Conservation (phyloP, 2,797 vertebrate species). For the Paratrypauchen microcephalus region DNA sequence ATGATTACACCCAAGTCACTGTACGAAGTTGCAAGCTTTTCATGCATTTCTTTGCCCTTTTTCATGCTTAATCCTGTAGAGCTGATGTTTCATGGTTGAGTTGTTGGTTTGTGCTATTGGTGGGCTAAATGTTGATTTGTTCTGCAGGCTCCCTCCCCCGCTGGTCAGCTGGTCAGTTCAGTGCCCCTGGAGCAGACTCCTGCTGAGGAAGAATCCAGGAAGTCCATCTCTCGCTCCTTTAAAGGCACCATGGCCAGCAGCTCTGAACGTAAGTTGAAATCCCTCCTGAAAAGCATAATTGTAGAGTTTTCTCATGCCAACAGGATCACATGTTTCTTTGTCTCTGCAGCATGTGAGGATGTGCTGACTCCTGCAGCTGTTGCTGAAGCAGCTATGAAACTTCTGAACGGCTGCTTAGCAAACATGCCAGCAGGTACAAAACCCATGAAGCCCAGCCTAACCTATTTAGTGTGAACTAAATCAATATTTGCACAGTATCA, state of each 20-base stretch:
- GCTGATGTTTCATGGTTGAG: background rate
- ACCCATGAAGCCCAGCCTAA: background rate
- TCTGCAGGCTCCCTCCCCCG: slow-evolving; percentile 74
- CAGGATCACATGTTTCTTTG: background rate
- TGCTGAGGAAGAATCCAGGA: slow-evolving; percentile 87
- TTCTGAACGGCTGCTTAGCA: slow-evolving; percentile 86
- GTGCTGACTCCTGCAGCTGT: slow-evolving; percentile 83
- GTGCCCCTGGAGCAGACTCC: slow-evolving; percentile 84
- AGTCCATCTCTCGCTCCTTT: slow-evolving; percentile 84
- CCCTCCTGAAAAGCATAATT: background rate
- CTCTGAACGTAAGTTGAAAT: slow-evolving; percentile 83
- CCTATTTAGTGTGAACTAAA: background rate
- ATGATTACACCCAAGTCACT: background rate
- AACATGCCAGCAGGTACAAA: slow-evolving; percentile 90
- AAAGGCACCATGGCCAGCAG: slow-evolving; percentile 90
- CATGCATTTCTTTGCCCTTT: background rate
- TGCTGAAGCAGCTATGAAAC: slow-evolving; percentile 84
- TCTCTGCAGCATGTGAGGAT: slow-evolving; percentile 86
- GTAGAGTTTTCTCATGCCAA: background rate
- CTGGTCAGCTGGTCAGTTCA: slow-evolving; percentile 73
- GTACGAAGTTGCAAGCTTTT: background rate
- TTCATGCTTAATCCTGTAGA: background rate
- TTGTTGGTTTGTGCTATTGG: background rate
- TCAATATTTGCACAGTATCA: background rate
- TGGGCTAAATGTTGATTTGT: background rate